Evolutionary conservation across 2,888 invertebrate species (phyloP), one percentile per base, ranked within the genome.

Genomic region (Pseudococcus longispinus): DNA sequence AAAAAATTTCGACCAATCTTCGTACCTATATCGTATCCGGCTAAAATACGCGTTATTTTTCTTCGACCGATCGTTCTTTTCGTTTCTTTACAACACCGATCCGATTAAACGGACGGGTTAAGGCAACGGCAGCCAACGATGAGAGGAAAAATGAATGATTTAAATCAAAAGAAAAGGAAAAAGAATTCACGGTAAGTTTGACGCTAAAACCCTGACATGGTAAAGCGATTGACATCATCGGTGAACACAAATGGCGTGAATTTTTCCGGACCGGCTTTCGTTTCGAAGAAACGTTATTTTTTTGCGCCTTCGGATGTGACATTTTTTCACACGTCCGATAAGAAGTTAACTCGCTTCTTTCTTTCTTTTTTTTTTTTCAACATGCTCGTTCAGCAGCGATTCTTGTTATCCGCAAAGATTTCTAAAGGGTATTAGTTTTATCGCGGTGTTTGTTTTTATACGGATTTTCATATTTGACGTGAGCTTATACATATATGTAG

Each of bases 251-350:
- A 70, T 70, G 70, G 70, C 70, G 26, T 29, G 29, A 70, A 70
- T 70, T 70, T 70, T 29, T 70, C 70, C 70, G 29, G 29, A 70
- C 70, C 70, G 18, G 70, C 70, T 70, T 29, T 70, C 70, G 70
- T 70, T 70, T 70, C 29, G 18, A 70, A 70, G 60, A 60, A 70
- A 29, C 70, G 70, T 18, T 70, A 29, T 29, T 70, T 70, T 70
- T 70, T 70, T 29, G 29, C 70, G 70, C 70, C 70, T 29, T 70
- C 60, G 60, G 60, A 70, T 70, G 70, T 70, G 70, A 70, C 70
- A 70, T 70, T 70, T 70, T 70, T 70, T 70, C 70, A 70, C 70
- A 29, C 70, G 70, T 70, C 70, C 70, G 70, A 70, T 70, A 70
- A 70, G 70, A 70, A 70, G 70, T 70, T 70, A 70, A 60, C 60